A percentile compares a stretch with the other conserved stretches of the same genome.
Evolutionary conservation across 2,113 vertebrate genomes (phyloP).

Genomic region (Myrmecophaga tridactyla): DNA sequence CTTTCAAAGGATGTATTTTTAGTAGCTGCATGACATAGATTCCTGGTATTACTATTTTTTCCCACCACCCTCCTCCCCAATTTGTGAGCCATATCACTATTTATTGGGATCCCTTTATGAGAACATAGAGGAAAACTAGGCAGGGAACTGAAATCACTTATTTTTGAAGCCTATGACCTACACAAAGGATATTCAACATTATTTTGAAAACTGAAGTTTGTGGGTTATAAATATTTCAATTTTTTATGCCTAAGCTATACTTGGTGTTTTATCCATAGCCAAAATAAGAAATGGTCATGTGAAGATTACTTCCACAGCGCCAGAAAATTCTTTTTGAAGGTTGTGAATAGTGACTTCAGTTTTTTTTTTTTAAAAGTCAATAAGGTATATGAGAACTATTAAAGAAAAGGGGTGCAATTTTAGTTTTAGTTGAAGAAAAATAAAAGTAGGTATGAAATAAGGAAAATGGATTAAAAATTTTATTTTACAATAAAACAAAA

Average conservation of each 20-base stretch:
- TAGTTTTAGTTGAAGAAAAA: background rate
- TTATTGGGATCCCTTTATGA: background rate
- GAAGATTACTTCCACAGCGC: background rate
- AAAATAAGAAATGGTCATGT: background rate
- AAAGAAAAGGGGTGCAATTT: background rate
- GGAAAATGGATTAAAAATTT: background rate
- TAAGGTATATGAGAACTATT: background rate
- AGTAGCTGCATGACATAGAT: background rate
- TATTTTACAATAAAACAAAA: background rate
- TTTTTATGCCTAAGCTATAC: background rate
- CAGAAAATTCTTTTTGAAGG: background rate
- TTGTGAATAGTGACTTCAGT: background rate
- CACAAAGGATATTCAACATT: background rate
- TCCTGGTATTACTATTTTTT: background rate
- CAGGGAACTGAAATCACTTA: background rate
- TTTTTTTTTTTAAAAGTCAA: too few relatives aligned
- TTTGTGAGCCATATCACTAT: background rate
- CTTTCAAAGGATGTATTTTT: background rate
- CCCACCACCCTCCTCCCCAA: background rate
- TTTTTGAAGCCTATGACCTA: background rate
- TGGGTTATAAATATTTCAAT: background rate
- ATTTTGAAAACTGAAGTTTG: background rate
- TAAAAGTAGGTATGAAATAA: background rate
- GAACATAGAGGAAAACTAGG: background rate
- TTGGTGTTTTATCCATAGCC: background rate